Percentiles rank a stretch among this genome's conserved stretches.
Evolutionary conservation across 2,797 vertebrate species (phyloP).

Genomic region (Falco berigora): DNA sequence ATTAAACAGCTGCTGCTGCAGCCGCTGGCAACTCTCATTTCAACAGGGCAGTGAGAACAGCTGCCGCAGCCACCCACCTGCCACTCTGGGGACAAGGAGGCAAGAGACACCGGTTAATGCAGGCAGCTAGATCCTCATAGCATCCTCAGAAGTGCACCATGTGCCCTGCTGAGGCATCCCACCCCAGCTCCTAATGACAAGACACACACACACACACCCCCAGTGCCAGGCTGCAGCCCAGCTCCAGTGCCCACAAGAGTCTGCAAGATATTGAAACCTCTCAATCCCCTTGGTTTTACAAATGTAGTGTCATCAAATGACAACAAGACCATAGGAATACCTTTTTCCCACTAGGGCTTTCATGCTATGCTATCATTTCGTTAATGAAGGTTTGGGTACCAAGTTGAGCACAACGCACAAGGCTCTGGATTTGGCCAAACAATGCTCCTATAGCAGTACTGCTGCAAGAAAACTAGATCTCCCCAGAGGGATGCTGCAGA

Average conservation of each 20-base stretch:
- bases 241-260: fast-evolving
- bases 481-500: neutral
- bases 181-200: neutral
- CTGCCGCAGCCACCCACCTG: neutral
- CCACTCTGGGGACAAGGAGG: neutral
- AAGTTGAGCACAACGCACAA: neutral
- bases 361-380: neutral
- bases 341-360: neutral
- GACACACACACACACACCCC: no score
- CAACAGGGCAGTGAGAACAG: neutral
- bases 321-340: neutral
- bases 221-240: neutral
- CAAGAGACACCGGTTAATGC: neutral
- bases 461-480: neutral
- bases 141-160: neutral
- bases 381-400: neutral
- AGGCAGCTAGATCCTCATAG: neutral
- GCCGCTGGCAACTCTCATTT: neutral
- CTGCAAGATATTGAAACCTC: neutral
- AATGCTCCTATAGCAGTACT: neutral
- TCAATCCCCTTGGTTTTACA: neutral
- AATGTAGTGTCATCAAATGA: neutral
- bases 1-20: neutral
- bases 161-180: neutral
- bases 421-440: neutral